A percentile compares a stretch with the other conserved stretches of the same genome.
phyloP scores from a whole-genome alignment of 2,888 invertebrate genomes.

The Pecten maximus region DNA sequence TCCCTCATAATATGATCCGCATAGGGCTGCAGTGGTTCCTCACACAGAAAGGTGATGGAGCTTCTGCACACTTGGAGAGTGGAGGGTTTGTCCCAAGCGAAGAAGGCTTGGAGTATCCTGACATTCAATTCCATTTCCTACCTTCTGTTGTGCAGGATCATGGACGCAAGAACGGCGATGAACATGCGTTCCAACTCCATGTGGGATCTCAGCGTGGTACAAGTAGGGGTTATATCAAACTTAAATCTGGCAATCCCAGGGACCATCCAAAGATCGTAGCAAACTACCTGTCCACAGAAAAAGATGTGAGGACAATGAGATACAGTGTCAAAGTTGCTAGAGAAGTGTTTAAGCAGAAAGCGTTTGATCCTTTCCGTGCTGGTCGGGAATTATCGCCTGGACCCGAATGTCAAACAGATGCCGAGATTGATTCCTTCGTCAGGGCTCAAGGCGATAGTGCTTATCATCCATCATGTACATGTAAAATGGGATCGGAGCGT shows the following conservation, averaged over 20 bases:
- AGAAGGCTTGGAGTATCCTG: conserved; percentile 81
- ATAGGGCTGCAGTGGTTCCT: conserved; percentile 84
- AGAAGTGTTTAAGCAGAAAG: conserved; percentile 81
- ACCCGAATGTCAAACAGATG: conserved; percentile 73
- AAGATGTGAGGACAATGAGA: conserved; percentile 85
- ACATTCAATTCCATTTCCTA: conserved; percentile 84
- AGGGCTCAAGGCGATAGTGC: conserved; percentile 84
- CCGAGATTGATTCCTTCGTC: conserved; percentile 81
- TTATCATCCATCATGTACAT: conserved; percentile 92
- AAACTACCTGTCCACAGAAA: conserved; percentile 89
- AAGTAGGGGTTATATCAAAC: conserved; percentile 90
- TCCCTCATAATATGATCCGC: conserved; percentile 84
- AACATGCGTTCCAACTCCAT: conserved; percentile 84
- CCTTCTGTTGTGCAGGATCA: conserved; percentile 84
- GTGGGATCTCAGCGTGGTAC: conserved; percentile 89
- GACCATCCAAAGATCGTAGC: conserved; percentile 94
- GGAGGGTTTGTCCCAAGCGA: conserved; percentile 83
- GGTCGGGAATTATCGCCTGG: conserved; percentile 75
- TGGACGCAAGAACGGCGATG: conserved; percentile 82
- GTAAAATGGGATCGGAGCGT: conserved; percentile 86
- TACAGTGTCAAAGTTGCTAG: conserved; percentile 73
- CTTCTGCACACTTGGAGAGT: conserved; percentile 83
- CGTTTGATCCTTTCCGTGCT: conserved; percentile 79
- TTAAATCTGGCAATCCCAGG: conserved; percentile 89
- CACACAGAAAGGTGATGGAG: conserved; percentile 81